phyloP scores from a whole-genome alignment of 2,888 invertebrate genomes.

The Metacarcinus magister region DNA sequence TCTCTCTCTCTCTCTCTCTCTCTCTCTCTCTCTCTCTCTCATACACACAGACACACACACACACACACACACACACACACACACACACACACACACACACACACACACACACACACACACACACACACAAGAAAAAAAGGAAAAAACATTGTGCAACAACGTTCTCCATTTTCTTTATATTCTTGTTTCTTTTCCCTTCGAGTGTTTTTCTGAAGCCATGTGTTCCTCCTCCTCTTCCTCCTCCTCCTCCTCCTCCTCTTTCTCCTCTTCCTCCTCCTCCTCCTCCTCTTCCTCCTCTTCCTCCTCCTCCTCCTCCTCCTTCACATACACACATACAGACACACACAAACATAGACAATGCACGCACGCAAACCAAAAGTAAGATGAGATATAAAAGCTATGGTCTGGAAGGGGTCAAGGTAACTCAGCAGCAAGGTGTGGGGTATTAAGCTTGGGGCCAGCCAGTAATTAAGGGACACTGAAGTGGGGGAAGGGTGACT shows the following conservation, averaged over 20 bases:
- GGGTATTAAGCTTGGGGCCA: no score
- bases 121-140: no score
- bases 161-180: background rate
- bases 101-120: constrained; percentile 55
- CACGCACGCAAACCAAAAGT: background rate
- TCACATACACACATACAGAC: no score
- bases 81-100: constrained; percentile 44
- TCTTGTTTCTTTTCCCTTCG: background rate
- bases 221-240: background rate
- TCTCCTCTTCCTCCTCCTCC: background rate
- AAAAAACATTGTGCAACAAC: background rate
- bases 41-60: no score
- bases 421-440: no score
- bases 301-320: background rate
- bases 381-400: background rate
- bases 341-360: no score
- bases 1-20: constrained; percentile 60
- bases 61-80: constrained; percentile 38
- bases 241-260: background rate
- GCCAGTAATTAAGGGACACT: no score
- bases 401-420: background rate
- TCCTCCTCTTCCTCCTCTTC: constrained; percentile 40
- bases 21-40: constrained; percentile 61
- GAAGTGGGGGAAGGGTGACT: no score
- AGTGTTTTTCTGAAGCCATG: background rate